A percentile compares a stretch with the other conserved stretches of the same genome.
Conservation (phyloP, 1,140 invertebrate species). For the Stenopsyche tienmushanensis region DNA sequence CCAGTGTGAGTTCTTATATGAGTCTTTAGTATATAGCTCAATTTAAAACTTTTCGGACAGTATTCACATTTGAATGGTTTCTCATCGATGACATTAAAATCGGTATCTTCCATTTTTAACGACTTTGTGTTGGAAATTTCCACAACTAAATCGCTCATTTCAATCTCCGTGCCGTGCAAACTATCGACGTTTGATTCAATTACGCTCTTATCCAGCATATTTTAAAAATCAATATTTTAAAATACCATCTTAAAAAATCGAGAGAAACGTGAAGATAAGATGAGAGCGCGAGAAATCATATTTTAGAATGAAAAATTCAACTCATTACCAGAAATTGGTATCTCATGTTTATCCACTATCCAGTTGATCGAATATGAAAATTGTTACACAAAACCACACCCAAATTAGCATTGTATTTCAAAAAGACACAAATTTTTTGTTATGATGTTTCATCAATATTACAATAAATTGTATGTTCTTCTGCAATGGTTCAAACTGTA, state of each 20-base stretch:
- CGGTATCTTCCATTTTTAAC: neutral
- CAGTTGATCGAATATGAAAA: too few relatives aligned
- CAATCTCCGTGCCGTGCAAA: neutral
- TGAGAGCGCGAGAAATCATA: too few relatives aligned
- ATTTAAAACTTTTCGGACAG: slow-evolving; percentile 31
- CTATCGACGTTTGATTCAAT: neutral
- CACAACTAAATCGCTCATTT: neutral
- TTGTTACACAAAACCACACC: too few relatives aligned
- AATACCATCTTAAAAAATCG: neutral
- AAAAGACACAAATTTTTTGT: too few relatives aligned
- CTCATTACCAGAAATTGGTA: too few relatives aligned
- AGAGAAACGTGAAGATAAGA: too few relatives aligned
- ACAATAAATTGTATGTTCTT: neutral
- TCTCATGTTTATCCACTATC: too few relatives aligned
- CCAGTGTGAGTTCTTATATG: slow-evolving; percentile 65
- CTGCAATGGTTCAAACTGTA: neutral
- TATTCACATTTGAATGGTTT: slow-evolving; percentile 34
- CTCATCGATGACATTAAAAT: neutral
- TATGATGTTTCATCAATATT: neutral
- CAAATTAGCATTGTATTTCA: too few relatives aligned
- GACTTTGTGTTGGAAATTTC: neutral
- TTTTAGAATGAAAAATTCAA: too few relatives aligned
- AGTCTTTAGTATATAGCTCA: slow-evolving; percentile 40
- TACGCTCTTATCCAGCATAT: neutral
- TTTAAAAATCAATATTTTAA: neutral